These are phyloP conservation scores for Wasmannia auropunctata DNA, from an alignment of 1,140 invertebrate genomes.

Conservation along the genomic window DNA sequence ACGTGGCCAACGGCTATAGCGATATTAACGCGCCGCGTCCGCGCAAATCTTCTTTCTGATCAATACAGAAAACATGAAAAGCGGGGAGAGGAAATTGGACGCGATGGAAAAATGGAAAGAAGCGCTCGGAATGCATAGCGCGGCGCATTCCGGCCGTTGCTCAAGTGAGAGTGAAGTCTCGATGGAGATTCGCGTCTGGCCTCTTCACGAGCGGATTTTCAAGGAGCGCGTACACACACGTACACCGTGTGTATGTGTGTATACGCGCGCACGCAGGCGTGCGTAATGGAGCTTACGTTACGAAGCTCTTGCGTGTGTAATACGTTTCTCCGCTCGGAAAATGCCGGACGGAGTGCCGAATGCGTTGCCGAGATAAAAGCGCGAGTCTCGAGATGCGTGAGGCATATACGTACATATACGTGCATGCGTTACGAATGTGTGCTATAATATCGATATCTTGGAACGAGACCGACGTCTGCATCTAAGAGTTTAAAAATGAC, in stretches of 20 bases:
- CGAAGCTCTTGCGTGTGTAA: conserved; percentile 41
- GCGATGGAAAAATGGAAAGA: conserved; percentile 37
- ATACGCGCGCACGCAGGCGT: conserved; percentile 7
- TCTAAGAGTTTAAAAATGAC: not conserved
- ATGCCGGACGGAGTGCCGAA: conserved; percentile 25
- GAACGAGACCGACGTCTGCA: not conserved
- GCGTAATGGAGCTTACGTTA: conserved; percentile 64
- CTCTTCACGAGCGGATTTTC: conserved; percentile 53
- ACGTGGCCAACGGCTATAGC: not conserved
- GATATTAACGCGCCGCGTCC: not conserved
- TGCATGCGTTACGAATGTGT: not conserved
- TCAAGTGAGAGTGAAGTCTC: conserved; percentile 41
- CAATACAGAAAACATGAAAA: not conserved
- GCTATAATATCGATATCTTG: conserved; percentile 17
- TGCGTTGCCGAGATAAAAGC: conserved; percentile 62
- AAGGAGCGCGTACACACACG: conserved; percentile 24
- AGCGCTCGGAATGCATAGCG: conserved; percentile 16
- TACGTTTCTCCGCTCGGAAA: not conserved
- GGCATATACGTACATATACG: not conserved
- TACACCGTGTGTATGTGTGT: too few species aligned
- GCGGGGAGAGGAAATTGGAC: conserved; percentile 12
- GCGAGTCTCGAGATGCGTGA: not conserved
- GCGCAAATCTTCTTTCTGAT: not conserved
- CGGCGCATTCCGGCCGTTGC: conserved; percentile 6
- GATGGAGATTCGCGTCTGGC: conserved; percentile 59